Conservation (phyloP, 1,140 invertebrate genomes). For the Drosophila sechellia region DNA sequence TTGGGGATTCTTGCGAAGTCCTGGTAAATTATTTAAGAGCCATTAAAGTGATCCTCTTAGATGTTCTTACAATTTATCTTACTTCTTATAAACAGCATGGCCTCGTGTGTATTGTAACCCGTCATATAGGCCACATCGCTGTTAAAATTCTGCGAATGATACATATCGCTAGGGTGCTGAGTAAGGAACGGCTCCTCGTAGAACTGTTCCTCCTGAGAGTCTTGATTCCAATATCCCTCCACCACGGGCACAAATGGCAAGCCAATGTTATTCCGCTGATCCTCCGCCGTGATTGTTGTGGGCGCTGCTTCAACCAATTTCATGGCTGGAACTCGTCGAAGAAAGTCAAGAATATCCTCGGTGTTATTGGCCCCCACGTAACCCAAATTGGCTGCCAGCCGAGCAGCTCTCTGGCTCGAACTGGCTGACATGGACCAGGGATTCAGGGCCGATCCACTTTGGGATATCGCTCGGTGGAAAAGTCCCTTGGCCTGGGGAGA, state of each 20-base stretch:
- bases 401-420: conserved; percentile 52
- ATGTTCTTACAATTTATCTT: background rate
- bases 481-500: conserved; percentile 86
- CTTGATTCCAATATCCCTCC: conserved; percentile 76
- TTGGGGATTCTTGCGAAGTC: conserved; percentile 86
- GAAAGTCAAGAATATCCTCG: conserved; percentile 64
- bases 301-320: conserved; percentile 85
- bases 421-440: conserved; percentile 73
- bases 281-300: conserved; percentile 84
- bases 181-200: conserved; percentile 86
- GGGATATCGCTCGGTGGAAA: conserved; percentile 88
- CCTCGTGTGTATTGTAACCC: conserved; percentile 86
- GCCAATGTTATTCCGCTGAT: conserved; percentile 85
- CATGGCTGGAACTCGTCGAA: conserved; percentile 70
- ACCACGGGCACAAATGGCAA: conserved; percentile 85
- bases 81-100: conserved; percentile 86
- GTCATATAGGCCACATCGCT: conserved; percentile 86
- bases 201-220: conserved; percentile 52
- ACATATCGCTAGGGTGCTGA: conserved; percentile 85
- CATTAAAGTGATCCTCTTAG: no score
- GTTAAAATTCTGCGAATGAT: conserved; percentile 85
- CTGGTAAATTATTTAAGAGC: conserved; percentile 55
- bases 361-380: conserved; percentile 71
- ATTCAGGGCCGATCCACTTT: conserved; percentile 88
- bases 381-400: conserved; percentile 64